phyloP scores from a whole-genome alignment of 2,888 invertebrate species.

The Pelosia muscerda region DNA sequence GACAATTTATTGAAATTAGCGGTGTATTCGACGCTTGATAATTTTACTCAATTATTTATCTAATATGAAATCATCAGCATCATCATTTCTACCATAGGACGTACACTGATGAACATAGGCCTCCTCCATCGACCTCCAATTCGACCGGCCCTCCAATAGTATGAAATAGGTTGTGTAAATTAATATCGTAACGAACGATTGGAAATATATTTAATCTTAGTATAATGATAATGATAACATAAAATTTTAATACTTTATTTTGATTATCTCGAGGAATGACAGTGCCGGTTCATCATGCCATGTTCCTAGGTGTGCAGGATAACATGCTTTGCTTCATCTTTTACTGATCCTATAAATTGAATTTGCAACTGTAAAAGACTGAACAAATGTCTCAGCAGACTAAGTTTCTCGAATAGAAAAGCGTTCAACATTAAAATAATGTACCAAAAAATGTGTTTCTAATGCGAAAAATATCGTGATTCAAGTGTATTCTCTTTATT shows the following conservation, averaged over 20 bases:
- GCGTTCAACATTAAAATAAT: no score
- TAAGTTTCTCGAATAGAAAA: no score
- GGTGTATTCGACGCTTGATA: neutral
- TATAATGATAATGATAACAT: neutral
- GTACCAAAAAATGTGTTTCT: no score
- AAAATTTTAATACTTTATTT: neutral
- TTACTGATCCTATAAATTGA: no score
- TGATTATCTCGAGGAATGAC: neutral
- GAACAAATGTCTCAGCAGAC: neutral
- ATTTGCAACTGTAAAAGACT: neutral
- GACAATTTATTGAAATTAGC: neutral
- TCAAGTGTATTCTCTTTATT: neutral
- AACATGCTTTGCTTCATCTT: no score
- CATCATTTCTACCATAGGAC: no score
- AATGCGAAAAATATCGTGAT: neutral
- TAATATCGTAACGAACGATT: slow-evolving; percentile 1
- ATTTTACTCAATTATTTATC: neutral
- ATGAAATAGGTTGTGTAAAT: neutral
- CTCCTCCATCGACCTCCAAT: no score
- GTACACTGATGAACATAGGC: no score
- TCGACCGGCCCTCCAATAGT: no score
- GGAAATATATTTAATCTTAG: neutral
- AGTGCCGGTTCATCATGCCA: neutral
- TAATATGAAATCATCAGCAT: neutral
- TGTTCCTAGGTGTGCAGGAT: neutral